A percentile compares a stretch with the other conserved stretches of the same genome.
phyloP scores from a whole-genome alignment of 2,888 invertebrate genomes.

The Athalia circularis region DNA sequence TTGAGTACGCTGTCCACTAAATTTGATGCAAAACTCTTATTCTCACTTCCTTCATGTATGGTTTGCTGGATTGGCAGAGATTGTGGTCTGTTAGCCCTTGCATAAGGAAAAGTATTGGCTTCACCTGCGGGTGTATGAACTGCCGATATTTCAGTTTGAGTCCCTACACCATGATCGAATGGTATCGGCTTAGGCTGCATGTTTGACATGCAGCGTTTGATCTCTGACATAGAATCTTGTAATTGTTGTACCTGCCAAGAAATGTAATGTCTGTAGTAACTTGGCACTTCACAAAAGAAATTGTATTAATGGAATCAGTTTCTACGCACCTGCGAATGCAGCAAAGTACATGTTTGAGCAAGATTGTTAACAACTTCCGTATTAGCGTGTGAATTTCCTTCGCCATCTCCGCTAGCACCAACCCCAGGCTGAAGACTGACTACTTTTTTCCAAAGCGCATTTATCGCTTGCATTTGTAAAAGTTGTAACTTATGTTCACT shows the following conservation, averaged over 20 bases:
- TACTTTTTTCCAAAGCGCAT: slow-evolving; percentile 92
- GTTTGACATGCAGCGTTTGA: slow-evolving; percentile 81
- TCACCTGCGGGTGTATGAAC: slow-evolving; percentile 81
- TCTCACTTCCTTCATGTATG: slow-evolving; percentile 68
- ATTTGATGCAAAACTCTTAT: slow-evolving; percentile 63
- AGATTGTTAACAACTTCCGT: slow-evolving; percentile 83
- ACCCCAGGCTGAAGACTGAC: slow-evolving; percentile 79
- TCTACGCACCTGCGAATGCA: slow-evolving; percentile 82
- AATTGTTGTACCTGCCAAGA: slow-evolving; percentile 82
- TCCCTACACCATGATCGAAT: slow-evolving; percentile 77
- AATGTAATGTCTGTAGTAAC: not conserved
- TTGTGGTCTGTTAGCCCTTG: slow-evolving; percentile 66
- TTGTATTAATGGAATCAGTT: not conserved
- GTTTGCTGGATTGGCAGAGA: slow-evolving; percentile 69
- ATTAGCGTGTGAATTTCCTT: slow-evolving; percentile 72
- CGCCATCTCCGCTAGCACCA: slow-evolving; percentile 62
- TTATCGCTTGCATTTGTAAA: slow-evolving; percentile 93
- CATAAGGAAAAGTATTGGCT: slow-evolving; percentile 74
- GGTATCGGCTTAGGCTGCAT: slow-evolving; percentile 62
- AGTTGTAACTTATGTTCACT: slow-evolving; percentile 90
- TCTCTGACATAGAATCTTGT: slow-evolving; percentile 87
- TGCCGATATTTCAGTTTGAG: slow-evolving; percentile 89
- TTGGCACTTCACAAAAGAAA: not conserved
- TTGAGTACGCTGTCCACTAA: slow-evolving; percentile 65
- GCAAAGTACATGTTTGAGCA: slow-evolving; percentile 84